These are phyloP conservation scores for Drosophila bifasciata DNA, from an alignment of 1,140 invertebrate genomes.

Conservation along the genomic window DNA sequence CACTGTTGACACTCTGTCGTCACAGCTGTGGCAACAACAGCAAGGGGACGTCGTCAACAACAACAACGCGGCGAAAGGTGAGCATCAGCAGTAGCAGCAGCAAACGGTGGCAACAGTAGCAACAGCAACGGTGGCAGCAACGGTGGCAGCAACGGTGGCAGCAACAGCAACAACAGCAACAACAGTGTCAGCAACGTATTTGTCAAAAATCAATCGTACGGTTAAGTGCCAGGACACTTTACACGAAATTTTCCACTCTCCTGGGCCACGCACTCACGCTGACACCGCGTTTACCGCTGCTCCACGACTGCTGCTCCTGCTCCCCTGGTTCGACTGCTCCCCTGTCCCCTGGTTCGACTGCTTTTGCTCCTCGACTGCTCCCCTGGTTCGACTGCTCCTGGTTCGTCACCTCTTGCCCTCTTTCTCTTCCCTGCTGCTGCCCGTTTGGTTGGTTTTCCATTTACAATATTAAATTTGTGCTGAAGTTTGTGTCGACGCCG, in stretches of 20 bases:
- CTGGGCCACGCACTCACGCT: neutral
- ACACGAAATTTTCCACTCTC: conserved; percentile 31
- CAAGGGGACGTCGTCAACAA: neutral
- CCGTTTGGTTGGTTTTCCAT: conserved; percentile 26
- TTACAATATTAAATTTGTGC: conserved; percentile 52
- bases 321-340: neutral
- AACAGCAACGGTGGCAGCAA: conserved; percentile 11
- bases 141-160: conserved; percentile 25
- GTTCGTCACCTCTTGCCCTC: neutral
- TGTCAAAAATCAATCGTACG: conserved; percentile 55
- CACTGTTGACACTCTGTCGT: conserved; percentile 49
- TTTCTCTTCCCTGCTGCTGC: conserved; percentile 6
- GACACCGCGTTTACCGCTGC: no score
- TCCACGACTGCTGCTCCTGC: no score
- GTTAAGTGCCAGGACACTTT: conserved; percentile 47
- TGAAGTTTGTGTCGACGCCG: conserved; percentile 31
- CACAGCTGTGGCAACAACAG: conserved; percentile 44
- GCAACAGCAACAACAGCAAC: conserved; percentile 21
- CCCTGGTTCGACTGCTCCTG: neutral
- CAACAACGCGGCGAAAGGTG: conserved; percentile 29
- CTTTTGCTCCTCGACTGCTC: no score
- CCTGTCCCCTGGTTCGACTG: neutral
- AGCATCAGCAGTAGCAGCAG: conserved; percentile 22
- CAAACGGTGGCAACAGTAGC: conserved; percentile 30
- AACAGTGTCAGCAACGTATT: conserved; percentile 14